phyloP scores from a whole-genome alignment of 2,888 invertebrate genomes.

The Acholoe squamosa region DNA sequence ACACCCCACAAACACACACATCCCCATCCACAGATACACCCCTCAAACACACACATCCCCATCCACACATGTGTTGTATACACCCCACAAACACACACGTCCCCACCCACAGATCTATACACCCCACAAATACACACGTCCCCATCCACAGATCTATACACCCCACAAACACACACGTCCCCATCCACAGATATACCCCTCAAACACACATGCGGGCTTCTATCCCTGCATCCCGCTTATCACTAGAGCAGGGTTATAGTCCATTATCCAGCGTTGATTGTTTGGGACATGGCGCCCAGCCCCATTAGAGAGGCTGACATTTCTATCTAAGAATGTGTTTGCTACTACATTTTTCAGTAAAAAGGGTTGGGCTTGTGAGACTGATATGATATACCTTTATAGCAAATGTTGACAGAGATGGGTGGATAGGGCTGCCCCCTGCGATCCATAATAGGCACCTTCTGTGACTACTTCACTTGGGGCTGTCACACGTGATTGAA shows the following conservation, averaged over 20 bases:
- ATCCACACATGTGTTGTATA: too few species aligned
- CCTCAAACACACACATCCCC: too few species aligned
- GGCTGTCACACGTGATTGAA: constrained; percentile 35
- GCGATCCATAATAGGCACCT: constrained; percentile 19
- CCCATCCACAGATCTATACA: too few species aligned
- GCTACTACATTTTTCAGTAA: background rate
- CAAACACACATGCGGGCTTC: background rate
- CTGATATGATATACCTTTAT: background rate
- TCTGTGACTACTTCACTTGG: background rate
- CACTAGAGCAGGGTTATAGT: background rate
- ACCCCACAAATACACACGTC: too few species aligned
- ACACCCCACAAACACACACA: too few species aligned
- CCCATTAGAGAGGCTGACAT: background rate
- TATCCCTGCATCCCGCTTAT: background rate
- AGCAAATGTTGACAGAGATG: constrained; percentile 22
- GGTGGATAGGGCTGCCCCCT: background rate
- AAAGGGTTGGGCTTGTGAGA: background rate
- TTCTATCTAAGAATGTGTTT: constrained; percentile 19
- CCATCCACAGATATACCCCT: background rate
- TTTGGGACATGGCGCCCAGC: background rate
- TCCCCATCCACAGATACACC: too few species aligned
- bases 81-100: too few species aligned
- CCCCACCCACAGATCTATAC: too few species aligned
- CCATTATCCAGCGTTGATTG: constrained; percentile 16
- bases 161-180: background rate